Evolutionary conservation across 2,797 vertebrate species (phyloP).

Genomic region (Emys orbicularis): DNA sequence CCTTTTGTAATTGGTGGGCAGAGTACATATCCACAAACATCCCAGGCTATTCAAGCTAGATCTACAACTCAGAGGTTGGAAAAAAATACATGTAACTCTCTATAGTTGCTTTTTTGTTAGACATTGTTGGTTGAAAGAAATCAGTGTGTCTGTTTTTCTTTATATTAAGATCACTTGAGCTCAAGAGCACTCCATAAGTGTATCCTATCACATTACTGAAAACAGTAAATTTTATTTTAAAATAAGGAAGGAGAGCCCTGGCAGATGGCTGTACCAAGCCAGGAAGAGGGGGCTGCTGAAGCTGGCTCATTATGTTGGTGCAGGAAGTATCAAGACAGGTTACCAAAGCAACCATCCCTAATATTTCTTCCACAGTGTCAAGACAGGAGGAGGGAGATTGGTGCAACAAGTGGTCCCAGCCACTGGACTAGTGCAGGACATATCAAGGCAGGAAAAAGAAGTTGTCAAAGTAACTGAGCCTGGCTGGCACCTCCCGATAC

Average conservation of each 20-base stretch:
- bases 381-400: neutral
- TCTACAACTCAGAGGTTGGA: neutral
- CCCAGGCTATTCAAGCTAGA: neutral
- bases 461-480: neutral
- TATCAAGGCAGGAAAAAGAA: neutral
- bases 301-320: neutral
- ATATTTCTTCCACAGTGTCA: neutral
- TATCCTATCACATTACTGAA: neutral
- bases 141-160: neutral
- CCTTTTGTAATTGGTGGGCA: neutral
- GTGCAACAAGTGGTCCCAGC: neutral
- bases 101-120: neutral
- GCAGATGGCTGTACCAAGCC: neutral
- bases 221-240: neutral
- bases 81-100: neutral
- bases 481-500: neutral
- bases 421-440: neutral
- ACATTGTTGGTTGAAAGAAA: no score
- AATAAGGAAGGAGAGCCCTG: neutral
- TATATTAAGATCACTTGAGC: neutral
- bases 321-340: neutral
- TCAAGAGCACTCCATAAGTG: neutral
- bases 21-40: neutral
- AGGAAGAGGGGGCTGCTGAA: neutral
- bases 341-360: neutral